Evolutionary conservation across 2,797 vertebrate genomes (phyloP).

Genomic region (Dryobates pubescens): DNA sequence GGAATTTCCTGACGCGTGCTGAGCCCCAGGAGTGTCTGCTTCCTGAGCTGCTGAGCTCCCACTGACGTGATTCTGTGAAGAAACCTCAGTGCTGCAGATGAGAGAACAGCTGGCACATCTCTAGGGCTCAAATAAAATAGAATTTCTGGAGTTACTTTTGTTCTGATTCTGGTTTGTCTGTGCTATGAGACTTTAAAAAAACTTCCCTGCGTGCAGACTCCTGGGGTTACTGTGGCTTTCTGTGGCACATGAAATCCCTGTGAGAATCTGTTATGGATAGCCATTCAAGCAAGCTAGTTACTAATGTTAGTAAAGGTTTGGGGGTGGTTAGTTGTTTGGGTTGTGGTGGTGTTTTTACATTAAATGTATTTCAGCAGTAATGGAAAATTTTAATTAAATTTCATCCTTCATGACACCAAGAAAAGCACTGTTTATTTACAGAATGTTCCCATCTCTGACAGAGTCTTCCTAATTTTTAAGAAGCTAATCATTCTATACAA

Average conservation of each 20-base stretch:
- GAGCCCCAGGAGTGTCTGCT: background rate
- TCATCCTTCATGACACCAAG: background rate
- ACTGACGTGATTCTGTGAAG: accelerated
- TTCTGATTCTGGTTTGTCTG: background rate
- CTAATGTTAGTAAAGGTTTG: background rate
- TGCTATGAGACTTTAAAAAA: background rate
- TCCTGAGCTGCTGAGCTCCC: accelerated
- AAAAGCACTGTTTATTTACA: background rate
- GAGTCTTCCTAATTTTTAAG: background rate
- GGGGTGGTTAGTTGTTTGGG: background rate
- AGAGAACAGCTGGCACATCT: background rate
- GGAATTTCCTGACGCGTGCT: background rate
- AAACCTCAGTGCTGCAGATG: background rate
- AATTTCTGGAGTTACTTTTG: background rate
- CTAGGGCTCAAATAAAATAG: background rate
- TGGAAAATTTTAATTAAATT: constrained; percentile 5
- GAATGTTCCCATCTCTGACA: background rate
- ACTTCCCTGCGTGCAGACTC: background rate
- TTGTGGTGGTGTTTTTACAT: background rate
- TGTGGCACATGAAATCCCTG: background rate
- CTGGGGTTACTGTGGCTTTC: background rate
- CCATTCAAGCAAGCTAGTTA: background rate
- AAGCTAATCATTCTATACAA: background rate
- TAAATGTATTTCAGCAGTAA: background rate
- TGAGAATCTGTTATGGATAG: background rate